These are phyloP conservation scores for Conistra vaccinii DNA, from an alignment of 2,888 invertebrate species.

Conservation along the genomic window DNA sequence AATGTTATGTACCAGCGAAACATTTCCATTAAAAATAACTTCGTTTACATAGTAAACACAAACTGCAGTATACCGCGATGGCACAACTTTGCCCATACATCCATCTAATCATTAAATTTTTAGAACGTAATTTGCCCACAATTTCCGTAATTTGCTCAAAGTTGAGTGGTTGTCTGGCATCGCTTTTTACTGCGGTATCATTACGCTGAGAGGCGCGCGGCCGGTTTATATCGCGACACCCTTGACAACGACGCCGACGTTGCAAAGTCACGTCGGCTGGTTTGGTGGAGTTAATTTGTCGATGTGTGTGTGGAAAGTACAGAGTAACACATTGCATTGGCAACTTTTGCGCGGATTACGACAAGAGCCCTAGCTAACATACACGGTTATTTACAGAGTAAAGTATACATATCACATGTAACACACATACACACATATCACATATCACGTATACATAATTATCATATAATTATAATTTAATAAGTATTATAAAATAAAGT, in stretches of 20 bases:
- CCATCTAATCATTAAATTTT: slow-evolving; percentile 59
- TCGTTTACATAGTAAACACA: slow-evolving; percentile 35
- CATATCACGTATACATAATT: too few relatives aligned
- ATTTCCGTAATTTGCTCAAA: slow-evolving; percentile 56
- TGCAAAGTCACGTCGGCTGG: slow-evolving; percentile 33
- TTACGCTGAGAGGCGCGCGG: slow-evolving; percentile 45
- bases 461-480: too few relatives aligned
- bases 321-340: not conserved
- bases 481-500: too few relatives aligned
- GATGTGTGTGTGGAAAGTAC: slow-evolving; percentile 10
- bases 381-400: too few relatives aligned
- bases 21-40: slow-evolving; percentile 52
- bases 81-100: slow-evolving; percentile 41
- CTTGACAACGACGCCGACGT: slow-evolving; percentile 16
- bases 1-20: slow-evolving; percentile 13
- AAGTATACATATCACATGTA: too few relatives aligned
- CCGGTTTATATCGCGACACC: slow-evolving; percentile 38
- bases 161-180: slow-evolving; percentile 55
- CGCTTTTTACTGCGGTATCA: slow-evolving; percentile 54
- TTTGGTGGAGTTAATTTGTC: slow-evolving; percentile 30
- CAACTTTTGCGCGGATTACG: not conserved
- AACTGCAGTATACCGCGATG: slow-evolving; percentile 29
- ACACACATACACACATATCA: too few relatives aligned
- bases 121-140: slow-evolving; percentile 54
- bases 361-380: not conserved